Evolutionary conservation across 2,888 invertebrate genomes (phyloP).

Genomic region (Lochmaea crataegi): DNA sequence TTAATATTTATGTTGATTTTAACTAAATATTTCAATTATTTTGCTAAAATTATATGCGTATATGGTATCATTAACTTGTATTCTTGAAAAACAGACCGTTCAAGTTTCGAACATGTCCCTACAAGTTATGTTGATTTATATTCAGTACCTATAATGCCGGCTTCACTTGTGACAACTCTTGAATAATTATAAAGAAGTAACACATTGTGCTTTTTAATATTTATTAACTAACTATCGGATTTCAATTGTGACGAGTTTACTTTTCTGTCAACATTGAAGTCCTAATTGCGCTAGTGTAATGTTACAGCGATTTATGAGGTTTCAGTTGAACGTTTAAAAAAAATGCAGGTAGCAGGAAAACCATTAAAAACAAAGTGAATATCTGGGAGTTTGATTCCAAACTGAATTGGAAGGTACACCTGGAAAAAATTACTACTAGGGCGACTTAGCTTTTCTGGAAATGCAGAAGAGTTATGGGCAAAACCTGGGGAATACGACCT

Average conservation of each 20-base stretch:
- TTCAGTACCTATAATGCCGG: slow-evolving; percentile 8
- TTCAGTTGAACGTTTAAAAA: not conserved
- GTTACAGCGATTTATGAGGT: not conserved
- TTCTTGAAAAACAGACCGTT: not conserved
- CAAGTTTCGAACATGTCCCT: not conserved
- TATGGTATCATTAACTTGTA: not conserved
- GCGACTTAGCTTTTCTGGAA: too few relatives aligned
- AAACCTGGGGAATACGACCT: too few relatives aligned
- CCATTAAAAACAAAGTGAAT: too few relatives aligned
- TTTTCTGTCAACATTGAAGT: not conserved
- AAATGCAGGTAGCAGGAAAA: too few relatives aligned
- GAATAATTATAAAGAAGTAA: slow-evolving; percentile 7
- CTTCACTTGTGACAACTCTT: slow-evolving; percentile 4
- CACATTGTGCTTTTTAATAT: not conserved
- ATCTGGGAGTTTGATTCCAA: too few relatives aligned
- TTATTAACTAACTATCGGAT: not conserved
- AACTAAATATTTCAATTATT: not conserved
- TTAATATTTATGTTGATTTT: not conserved
- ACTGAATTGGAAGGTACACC: too few relatives aligned
- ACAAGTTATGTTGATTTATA: slow-evolving; percentile 15
- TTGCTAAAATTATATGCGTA: not conserved
- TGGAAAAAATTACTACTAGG: too few relatives aligned
- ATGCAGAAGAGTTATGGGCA: too few relatives aligned
- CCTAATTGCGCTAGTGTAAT: not conserved
- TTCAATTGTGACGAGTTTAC: not conserved